Evolutionary conservation across 2,113 vertebrate species (phyloP), one percentile per base, ranked within the genome.

Genomic region (Triplophysa tibetana): DNA sequence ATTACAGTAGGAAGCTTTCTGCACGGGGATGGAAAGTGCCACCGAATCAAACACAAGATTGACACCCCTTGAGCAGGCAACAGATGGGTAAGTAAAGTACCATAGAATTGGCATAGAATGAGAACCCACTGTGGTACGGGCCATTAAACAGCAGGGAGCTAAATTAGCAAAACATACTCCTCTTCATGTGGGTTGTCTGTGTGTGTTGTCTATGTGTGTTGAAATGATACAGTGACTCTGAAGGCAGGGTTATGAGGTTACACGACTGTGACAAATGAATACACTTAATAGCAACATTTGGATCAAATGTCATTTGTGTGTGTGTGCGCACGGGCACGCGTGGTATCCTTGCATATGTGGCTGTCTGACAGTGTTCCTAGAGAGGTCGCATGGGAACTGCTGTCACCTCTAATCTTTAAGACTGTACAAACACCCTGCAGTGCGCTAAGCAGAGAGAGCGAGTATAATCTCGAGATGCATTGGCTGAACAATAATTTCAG

Each of bases 61-160:
- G 66, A 78, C 80, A 80, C 67, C 79, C 66, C 81, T 77, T 82
- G 61, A 68, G 67, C 58, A 33, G 23, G 67, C 29, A 75, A 82
- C 84, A 89, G 86, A 88, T 86, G 83, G 83, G 75, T 17, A 63
- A 72, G 29, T 69, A 74, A 70, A 69, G 62, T 52, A 67, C 75
- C 52, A 78, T 85, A 85, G 50, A 85, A 85, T 83, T 69, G 8
- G 33, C 70, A 84, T 52, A 41, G 19, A 77, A 77, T 79, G 41
- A 76, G 69, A 76, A 29, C 70, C 64, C 79, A 48, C 67, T 78
- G 48, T 60, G 73, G 72, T 78, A 79, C 64, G 69, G 26, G 52
- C 63, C 54, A 81, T 77, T 77, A 77, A 83, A 66, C 70, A 83
- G 82, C 63, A 33, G 65, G 75, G 81, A 9, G 26, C 66, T 43